Evolutionary conservation across 2,797 vertebrate genomes (phyloP).

Genomic region (Alcedo atthis): DNA sequence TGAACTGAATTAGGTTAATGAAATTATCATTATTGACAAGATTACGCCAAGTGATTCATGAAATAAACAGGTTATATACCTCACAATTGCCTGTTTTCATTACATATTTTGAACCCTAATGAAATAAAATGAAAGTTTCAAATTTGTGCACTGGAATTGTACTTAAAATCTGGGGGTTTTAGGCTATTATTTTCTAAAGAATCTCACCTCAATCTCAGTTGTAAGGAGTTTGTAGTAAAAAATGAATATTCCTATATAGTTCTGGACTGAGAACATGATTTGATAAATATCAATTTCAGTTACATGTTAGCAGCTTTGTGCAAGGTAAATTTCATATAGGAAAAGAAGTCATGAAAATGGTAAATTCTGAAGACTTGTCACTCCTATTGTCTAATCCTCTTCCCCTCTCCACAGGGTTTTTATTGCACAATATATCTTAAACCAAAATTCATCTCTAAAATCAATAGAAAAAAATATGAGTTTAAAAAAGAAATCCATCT

Average conservation of each 20-base stretch:
- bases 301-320: not conserved
- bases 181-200: not conserved
- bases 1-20: not conserved
- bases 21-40: not conserved
- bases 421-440: conserved; percentile 2
- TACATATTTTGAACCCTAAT: not conserved
- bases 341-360: not conserved
- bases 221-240: not conserved
- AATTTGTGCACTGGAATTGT: not conserved
- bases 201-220: not conserved
- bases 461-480: conserved; percentile 12
- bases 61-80: not conserved
- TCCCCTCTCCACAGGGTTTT: not conserved
- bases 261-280: not conserved
- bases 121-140: not conserved
- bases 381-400: not conserved
- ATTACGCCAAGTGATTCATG: not conserved
- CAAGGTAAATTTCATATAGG: not conserved
- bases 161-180: not conserved
- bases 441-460: conserved; percentile 23
- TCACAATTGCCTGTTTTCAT: not conserved
- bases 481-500: not conserved
- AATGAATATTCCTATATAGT: not conserved
- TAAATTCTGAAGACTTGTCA: not conserved
- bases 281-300: not conserved